A percentile compares a stretch with the other conserved stretches of the same genome.
These are phyloP conservation scores for Fragum fragum DNA, from an alignment of 2,888 invertebrate species.

Conservation along the genomic window DNA sequence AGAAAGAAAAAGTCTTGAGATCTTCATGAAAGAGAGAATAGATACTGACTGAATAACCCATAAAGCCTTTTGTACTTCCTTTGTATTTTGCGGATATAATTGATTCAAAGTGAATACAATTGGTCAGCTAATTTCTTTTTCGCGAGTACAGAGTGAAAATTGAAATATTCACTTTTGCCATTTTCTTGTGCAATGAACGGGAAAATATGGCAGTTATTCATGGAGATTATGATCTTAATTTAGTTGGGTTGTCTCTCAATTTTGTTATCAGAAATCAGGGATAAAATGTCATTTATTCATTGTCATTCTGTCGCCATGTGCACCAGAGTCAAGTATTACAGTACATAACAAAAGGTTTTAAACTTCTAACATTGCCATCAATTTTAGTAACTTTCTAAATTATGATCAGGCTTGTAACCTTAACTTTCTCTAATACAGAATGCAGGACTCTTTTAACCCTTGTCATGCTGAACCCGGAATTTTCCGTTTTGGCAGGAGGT, in stretches of 20 bases:
- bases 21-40: conserved; percentile 15
- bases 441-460: no score
- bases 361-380: not conserved
- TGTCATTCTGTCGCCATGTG: conserved; percentile 17
- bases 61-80: conserved; percentile 26
- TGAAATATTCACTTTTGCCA: conserved; percentile 25
- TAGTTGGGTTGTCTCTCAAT: conserved; percentile 9
- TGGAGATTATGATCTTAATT: conserved; percentile 43
- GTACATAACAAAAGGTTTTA: not conserved
- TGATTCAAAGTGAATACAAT: conserved; percentile 28
- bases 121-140: conserved; percentile 28
- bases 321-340: not conserved
- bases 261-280: conserved; percentile 22
- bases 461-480: no score
- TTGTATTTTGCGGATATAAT: conserved; percentile 16
- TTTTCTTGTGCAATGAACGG: conserved; percentile 46
- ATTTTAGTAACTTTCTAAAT: no score
- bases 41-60: conserved; percentile 19
- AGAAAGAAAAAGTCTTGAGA: conserved; percentile 13
- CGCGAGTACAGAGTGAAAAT: conserved; percentile 22
- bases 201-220: conserved; percentile 36
- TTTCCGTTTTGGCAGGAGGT: no score
- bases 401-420: no score
- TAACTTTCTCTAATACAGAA: no score
- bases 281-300: conserved; percentile 24